Percentiles rank a stretch among this genome's conserved stretches.
phyloP scores from a whole-genome alignment of 1,140 invertebrate species.

The Oscheius sp. region DNA sequence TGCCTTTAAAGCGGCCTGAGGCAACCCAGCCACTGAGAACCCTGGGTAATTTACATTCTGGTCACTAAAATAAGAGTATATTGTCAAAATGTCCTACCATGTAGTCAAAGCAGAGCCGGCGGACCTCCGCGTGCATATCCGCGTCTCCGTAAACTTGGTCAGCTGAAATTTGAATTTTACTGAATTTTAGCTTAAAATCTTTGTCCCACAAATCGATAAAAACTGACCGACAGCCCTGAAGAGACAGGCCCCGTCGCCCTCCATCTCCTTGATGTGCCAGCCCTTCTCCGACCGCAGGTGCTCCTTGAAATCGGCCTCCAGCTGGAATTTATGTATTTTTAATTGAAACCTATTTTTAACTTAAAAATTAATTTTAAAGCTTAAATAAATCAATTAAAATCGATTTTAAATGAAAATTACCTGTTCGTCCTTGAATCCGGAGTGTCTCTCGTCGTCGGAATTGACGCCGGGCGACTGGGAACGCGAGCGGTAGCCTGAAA shows the following conservation, averaged over 20 bases:
- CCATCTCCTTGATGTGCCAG: slow-evolving; percentile 81
- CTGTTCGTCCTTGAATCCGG: slow-evolving; percentile 48
- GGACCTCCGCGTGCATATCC: slow-evolving; percentile 81
- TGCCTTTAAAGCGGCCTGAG: too few species aligned
- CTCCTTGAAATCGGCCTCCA: slow-evolving; percentile 63
- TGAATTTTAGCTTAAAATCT: slow-evolving; percentile 5
- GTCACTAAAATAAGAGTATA: too few species aligned
- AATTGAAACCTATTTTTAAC: too few species aligned
- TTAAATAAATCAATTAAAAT: too few species aligned
- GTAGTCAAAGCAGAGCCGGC: slow-evolving; percentile 87
- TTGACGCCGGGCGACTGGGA: slow-evolving; percentile 24
- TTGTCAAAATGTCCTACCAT: too few species aligned
- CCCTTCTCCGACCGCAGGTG: slow-evolving; percentile 66
- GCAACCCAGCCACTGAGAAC: too few species aligned
- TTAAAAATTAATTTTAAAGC: too few species aligned
- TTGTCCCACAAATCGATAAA: not conserved
- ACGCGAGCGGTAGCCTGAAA: not conserved
- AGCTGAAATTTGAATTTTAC: slow-evolving; percentile 64
- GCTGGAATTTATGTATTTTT: too few species aligned
- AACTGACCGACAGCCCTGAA: slow-evolving; percentile 76
- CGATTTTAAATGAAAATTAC: slow-evolving; percentile 32
- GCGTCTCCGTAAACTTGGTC: slow-evolving; percentile 90
- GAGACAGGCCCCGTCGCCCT: slow-evolving; percentile 86
- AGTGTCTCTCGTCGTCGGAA: slow-evolving; percentile 53
- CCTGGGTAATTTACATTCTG: too few species aligned